These are phyloP conservation scores for Dipodomys stephensi DNA, from an alignment of 2,113 vertebrate species.

Conservation along the genomic window DNA sequence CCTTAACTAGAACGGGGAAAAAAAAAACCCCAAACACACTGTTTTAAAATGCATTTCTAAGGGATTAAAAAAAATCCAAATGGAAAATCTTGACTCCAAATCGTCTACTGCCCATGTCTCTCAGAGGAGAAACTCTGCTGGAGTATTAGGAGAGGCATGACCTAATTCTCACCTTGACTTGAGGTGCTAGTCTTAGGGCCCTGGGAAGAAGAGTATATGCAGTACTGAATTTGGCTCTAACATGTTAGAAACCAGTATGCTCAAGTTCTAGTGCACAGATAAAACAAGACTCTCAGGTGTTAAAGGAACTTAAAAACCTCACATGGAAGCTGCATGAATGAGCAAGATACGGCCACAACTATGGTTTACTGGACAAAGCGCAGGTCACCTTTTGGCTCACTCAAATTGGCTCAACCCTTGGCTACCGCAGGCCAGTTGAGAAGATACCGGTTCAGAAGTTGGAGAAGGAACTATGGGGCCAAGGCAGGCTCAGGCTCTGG, in stretches of 20 bases:
- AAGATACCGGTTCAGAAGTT: background rate
- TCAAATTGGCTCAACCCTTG: background rate
- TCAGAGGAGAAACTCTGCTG: background rate
- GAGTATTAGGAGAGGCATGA: background rate
- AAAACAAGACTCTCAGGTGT: background rate
- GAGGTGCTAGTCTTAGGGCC: background rate
- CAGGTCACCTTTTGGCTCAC: background rate
- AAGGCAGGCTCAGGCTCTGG: background rate
- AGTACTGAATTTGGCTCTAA: background rate
- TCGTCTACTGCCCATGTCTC: background rate
- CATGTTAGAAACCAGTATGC: background rate
- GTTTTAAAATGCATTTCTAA: slow-evolving; percentile 83
- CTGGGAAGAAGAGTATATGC: background rate
- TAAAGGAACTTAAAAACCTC: background rate
- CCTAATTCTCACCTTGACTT: background rate
- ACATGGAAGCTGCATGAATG: accelerated
- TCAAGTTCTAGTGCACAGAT: background rate
- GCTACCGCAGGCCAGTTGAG: background rate
- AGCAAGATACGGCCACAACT: background rate
- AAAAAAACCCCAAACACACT: slow-evolving; percentile 73
- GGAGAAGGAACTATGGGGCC: background rate
- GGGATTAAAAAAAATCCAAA: slow-evolving; percentile 71
- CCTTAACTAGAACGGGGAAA: slow-evolving; percentile 85
- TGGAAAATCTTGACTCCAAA: slow-evolving; percentile 78
- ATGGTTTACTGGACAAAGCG: background rate